A percentile compares a stretch with the other conserved stretches of the same genome.
Evolutionary conservation across 2,888 invertebrate species (phyloP).

Genomic region (Limnephilus marmoratus): DNA sequence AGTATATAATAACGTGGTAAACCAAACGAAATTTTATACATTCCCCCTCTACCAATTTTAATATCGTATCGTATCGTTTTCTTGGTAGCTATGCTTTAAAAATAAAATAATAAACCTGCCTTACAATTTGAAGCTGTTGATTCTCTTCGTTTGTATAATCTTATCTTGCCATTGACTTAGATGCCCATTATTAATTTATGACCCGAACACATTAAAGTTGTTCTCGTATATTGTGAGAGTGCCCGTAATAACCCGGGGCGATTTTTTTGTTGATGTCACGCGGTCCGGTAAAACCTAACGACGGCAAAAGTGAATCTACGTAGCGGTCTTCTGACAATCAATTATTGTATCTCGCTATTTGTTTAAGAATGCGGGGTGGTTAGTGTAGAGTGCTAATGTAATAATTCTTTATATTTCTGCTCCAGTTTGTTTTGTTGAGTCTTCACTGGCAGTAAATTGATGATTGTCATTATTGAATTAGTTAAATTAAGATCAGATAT

Average conservation of each 20-base stretch:
- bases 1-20: no score
- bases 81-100: background rate
- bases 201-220: background rate
- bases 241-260: background rate
- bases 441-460: background rate
- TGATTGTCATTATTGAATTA: background rate
- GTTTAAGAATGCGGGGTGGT: background rate
- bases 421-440: background rate
- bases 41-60: no score
- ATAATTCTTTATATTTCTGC: background rate
- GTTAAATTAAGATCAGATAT: background rate
- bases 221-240: background rate
- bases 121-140: background rate
- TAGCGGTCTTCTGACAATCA: background rate
- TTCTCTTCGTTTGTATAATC: background rate
- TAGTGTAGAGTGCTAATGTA: background rate
- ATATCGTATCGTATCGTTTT: no score
- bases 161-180: background rate
- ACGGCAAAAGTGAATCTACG: background rate
- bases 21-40: no score
- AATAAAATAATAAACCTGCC: background rate
- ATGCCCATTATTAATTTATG: background rate
- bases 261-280: background rate
- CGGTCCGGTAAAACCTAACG: background rate
- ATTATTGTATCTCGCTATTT: background rate